Percentiles rank a stretch among this genome's conserved stretches.
Evolutionary conservation across 2,113 vertebrate species (phyloP).

Genomic region (Pteronura brasiliensis): DNA sequence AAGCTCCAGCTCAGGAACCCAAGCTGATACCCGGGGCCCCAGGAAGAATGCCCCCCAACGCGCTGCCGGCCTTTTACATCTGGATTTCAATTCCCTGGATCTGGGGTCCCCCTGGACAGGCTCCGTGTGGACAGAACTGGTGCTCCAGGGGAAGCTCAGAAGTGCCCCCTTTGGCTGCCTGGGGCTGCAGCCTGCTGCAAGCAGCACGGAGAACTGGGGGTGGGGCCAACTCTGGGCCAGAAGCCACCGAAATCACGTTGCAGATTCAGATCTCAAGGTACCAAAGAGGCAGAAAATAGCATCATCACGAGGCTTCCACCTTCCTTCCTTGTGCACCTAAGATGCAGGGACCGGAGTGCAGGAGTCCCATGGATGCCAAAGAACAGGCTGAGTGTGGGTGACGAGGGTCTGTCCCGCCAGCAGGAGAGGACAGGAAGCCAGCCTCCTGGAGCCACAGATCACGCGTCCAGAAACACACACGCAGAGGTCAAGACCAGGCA

Average conservation of each 20-base stretch:
- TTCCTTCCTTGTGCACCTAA: not conserved
- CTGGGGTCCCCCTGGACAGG: not conserved
- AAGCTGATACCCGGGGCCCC: not conserved
- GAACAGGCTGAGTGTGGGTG: not conserved
- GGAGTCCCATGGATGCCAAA: accelerated
- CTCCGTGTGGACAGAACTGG: not conserved
- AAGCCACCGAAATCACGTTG: not conserved
- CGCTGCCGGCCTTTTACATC: not conserved
- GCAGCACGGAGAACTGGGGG: not conserved
- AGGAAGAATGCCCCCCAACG: not conserved
- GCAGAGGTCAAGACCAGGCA: not conserved
- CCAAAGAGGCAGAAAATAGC: not conserved
- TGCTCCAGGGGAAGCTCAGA: not conserved
- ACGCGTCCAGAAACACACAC: not conserved
- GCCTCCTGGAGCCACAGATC: not conserved
- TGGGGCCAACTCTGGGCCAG: not conserved
- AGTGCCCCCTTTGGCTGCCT: not conserved
- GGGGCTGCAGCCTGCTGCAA: no score
- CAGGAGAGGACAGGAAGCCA: not conserved
- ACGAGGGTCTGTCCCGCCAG: not conserved
- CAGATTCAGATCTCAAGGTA: not conserved
- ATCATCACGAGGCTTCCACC: not conserved
- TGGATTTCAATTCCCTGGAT: not conserved
- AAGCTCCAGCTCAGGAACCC: not conserved
- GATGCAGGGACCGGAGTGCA: accelerated